Base-by-base conservation (phyloP, 1,140 invertebrate genomes). In the Drosophila nikananu region DNA sequence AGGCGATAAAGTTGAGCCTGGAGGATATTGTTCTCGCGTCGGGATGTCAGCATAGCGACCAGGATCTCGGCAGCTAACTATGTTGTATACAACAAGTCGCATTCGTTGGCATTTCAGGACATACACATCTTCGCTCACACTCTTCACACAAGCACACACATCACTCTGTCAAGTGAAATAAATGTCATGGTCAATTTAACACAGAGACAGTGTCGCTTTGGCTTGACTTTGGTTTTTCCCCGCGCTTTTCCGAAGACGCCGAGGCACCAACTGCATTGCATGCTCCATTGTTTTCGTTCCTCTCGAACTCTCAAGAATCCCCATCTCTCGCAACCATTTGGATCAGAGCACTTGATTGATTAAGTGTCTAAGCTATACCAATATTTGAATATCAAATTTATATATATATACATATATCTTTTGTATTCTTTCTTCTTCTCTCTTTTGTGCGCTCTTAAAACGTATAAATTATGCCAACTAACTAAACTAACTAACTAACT, bases 341-440 rank as follows among this genome's bases (percentile, higher is more conserved):
- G 63, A 67, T 68, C 52, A 49, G 42, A 74, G 51, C 60, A 77
- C 74, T 65, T 61, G 44, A 72, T 76, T 73, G 54, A 84, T 78
- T 62, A 79, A 76, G 84, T 89, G 77, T 74, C 62, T 83, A 74
- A 71, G 49, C 72, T 77, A 65, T 57, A 71, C 27, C 35, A 46
- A 72, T 73, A 52, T 63, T 51, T 64, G 49, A 73, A 72, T 59
- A 73, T 80, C 66, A 61, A 81, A 57, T 57, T 57, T 83, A 71
- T 74, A 81, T 57, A 73, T 61, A 63, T 83, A 78, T 72, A 62
- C 41, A 83, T 81, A 66, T 65, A 59, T 77, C 62, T 83, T 83
- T 83, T 79, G 66, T 75, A 80, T 79, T 86, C 66, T 81, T 82
- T 86, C 83, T 86, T 86, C 78, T 90, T 89, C 75, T 89, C 84